Evolutionary conservation across 2,797 vertebrate species (phyloP).

Genomic region (Acipenser ruthenus): DNA sequence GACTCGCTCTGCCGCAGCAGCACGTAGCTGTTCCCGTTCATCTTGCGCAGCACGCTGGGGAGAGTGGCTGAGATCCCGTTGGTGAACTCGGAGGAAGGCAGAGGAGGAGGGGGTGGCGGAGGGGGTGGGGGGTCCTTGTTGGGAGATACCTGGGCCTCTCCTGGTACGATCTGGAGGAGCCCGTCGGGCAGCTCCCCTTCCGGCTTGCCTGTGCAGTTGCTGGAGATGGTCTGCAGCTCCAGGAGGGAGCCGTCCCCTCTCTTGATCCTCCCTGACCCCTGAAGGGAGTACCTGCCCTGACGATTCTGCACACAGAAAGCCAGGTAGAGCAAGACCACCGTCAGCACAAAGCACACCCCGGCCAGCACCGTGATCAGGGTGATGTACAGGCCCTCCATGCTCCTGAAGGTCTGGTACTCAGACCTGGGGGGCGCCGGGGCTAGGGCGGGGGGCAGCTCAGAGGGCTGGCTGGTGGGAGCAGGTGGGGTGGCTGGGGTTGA

Average conservation of each 20-base stretch:
- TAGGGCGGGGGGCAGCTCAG: slow-evolving; percentile 34
- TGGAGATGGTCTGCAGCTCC: slow-evolving; percentile 84
- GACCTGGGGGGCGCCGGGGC: slow-evolving; percentile 37
- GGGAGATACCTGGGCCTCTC: slow-evolving; percentile 54
- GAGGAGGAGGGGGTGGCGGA: slow-evolving; percentile 67
- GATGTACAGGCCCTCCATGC: slow-evolving; percentile 78
- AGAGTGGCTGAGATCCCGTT: slow-evolving; percentile 80
- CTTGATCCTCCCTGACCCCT: slow-evolving; percentile 56
- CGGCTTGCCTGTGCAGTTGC: slow-evolving; percentile 72
- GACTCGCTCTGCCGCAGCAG: slow-evolving; percentile 79
- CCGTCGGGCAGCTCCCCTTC: slow-evolving; percentile 43
- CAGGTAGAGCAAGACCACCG: slow-evolving; percentile 69
- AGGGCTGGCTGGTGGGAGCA: slow-evolving; percentile 7
- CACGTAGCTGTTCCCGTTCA: slow-evolving; percentile 94
- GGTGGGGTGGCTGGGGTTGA: slow-evolving; percentile 37
- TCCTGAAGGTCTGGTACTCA: slow-evolving; percentile 47
- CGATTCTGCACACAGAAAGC: slow-evolving; percentile 70
- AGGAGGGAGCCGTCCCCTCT: slow-evolving; percentile 62
- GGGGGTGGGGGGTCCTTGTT: slow-evolving; percentile 64
- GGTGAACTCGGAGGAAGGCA: slow-evolving; percentile 73
- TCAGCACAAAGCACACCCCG: slow-evolving; percentile 75
- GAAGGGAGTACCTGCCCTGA: slow-evolving; percentile 67
- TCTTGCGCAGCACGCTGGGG: slow-evolving; percentile 85
- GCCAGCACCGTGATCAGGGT: slow-evolving; percentile 75
- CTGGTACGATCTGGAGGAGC: slow-evolving; percentile 79